Conservation (phyloP, 2,888 invertebrate species). For the Apantesis nais region DNA sequence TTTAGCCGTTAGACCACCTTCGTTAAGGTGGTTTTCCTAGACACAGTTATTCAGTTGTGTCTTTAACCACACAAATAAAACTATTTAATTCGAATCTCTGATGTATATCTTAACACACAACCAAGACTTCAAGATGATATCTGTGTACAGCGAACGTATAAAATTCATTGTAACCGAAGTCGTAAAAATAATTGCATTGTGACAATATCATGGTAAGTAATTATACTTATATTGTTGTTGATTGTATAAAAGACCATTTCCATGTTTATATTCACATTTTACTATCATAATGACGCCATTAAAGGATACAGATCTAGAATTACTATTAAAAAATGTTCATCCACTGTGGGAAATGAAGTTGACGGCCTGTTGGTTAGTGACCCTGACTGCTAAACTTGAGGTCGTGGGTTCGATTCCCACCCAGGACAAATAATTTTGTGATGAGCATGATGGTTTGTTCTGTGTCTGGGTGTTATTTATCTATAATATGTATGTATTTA, state of each 20-base stretch:
- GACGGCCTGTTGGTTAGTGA: no score
- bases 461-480: no score
- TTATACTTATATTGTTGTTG: not conserved
- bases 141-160: not conserved
- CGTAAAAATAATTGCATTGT: slow-evolving; percentile 1
- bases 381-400: no score
- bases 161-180: slow-evolving; percentile 1
- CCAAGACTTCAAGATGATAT: not conserved
- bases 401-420: no score
- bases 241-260: not conserved
- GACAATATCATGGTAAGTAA: not conserved
- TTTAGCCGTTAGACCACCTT: not conserved
- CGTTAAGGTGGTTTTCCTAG: not conserved
- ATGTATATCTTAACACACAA: not conserved
- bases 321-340: not conserved
- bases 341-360: not conserved
- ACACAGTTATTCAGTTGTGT: not conserved
- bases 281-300: not conserved
- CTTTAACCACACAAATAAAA: not conserved
- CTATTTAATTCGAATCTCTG: not conserved
- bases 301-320: not conserved
- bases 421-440: no score
- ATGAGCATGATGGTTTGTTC: no score
- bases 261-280: not conserved
- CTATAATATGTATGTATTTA: no score